Conservation (phyloP, 2,113 vertebrate genomes). For the Coregonus clupeaformis region DNA sequence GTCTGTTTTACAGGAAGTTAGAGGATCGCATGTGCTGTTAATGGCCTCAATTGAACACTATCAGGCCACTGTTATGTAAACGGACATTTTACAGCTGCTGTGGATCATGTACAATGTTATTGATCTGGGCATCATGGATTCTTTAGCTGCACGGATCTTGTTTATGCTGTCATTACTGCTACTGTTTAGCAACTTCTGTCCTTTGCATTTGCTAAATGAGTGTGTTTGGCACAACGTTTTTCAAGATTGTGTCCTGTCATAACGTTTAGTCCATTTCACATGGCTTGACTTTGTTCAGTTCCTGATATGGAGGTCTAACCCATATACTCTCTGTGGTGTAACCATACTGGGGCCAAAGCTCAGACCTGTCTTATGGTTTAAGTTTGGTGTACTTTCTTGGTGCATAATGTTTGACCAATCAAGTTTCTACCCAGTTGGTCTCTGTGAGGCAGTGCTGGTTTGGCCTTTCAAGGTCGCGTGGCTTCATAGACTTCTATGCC, state of each 20-base stretch:
- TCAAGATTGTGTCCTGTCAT: neutral
- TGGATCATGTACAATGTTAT: neutral
- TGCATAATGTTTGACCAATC: neutral
- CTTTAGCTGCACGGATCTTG: neutral
- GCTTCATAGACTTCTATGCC: neutral
- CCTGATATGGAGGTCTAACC: too few relatives aligned
- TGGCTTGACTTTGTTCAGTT: neutral
- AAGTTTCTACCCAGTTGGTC: neutral
- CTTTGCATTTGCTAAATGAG: neutral
- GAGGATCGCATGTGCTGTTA: conserved; percentile 61
- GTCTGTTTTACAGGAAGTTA: conserved; percentile 64
- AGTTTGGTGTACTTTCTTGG: neutral
- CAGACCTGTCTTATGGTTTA: neutral
- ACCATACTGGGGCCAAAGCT: neutral
- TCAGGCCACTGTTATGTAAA: conserved; percentile 42
- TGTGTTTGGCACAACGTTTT: neutral
- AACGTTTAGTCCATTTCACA: neutral
- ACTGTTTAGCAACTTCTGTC: neutral
- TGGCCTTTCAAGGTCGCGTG: neutral
- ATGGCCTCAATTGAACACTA: conserved; percentile 56
- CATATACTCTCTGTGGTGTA: too few relatives aligned
- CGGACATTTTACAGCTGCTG: conserved; percentile 27
- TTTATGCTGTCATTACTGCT: neutral
- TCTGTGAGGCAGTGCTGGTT: neutral
- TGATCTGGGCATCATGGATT: neutral